These are phyloP conservation scores for Halichoerus grypus DNA, from an alignment of 2,113 vertebrate species.

Conservation along the genomic window DNA sequence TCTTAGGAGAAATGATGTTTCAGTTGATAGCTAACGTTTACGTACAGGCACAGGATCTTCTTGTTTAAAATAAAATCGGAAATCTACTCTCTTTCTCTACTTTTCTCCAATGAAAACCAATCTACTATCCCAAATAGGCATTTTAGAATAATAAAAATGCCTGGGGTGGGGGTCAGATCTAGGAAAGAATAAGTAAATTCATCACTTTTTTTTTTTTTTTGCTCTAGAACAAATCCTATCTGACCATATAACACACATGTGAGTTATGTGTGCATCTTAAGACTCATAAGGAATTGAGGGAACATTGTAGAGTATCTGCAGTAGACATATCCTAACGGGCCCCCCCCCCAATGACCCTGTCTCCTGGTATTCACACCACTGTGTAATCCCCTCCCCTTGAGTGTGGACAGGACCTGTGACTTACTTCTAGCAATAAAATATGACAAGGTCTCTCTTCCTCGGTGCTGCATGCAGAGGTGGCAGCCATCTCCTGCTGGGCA, in stretches of 20 bases:
- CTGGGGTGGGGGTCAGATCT: background rate
- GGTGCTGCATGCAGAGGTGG: background rate
- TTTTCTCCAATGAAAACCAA: background rate
- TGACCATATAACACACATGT: background rate
- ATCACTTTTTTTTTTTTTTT: too few relatives aligned
- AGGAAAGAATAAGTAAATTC: background rate
- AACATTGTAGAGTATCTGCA: background rate
- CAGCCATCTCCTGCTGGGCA: background rate
- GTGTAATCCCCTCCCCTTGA: background rate
- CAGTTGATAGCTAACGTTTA: background rate
- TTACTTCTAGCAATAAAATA: background rate
- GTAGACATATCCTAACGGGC: too few relatives aligned
- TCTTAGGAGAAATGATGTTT: background rate
- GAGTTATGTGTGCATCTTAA: background rate
- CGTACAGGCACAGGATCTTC: background rate
- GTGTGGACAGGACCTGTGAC: background rate
- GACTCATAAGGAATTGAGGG: background rate
- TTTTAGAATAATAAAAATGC: background rate
- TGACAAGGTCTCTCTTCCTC: background rate
- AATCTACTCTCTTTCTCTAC: background rate
- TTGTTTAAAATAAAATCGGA: background rate
- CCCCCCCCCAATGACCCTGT: fast-evolving
- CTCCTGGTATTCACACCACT: background rate
- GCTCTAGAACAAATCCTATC: background rate
- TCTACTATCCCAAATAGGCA: background rate